A percentile compares a stretch with the other conserved stretches of the same genome.
Evolutionary conservation across 2,113 vertebrate genomes (phyloP).

Genomic region (Craseonycteris thonglongyai): DNA sequence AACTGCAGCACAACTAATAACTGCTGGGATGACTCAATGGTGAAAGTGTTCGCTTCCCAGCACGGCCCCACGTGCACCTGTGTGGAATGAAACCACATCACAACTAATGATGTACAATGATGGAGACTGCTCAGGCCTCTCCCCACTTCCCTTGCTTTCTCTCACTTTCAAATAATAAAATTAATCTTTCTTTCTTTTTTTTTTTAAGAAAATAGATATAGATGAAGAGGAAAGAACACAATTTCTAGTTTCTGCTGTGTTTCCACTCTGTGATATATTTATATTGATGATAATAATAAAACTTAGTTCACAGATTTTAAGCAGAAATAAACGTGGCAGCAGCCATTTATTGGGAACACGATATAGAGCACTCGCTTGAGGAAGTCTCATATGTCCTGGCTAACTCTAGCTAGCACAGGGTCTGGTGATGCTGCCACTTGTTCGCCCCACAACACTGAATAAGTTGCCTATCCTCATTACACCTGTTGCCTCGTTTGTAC

Average conservation of each 20-base stretch:
- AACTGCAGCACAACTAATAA: too few species aligned
- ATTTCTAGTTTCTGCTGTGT: neutral
- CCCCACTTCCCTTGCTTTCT: too few species aligned
- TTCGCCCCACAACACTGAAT: neutral
- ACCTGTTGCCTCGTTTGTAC: neutral
- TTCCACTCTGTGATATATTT: neutral
- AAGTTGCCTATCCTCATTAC: neutral
- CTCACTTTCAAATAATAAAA: too few species aligned
- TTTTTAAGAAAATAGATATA: neutral
- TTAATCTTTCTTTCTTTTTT: too few species aligned
- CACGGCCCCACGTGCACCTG: too few species aligned
- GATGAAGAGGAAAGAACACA: neutral
- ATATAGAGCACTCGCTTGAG: fast-evolving
- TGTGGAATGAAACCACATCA: too few species aligned
- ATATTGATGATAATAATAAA: neutral
- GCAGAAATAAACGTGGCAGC: neutral
- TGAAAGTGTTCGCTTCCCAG: too few species aligned
- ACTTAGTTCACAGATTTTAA: neutral
- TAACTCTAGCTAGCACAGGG: neutral
- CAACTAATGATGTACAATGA: too few species aligned
- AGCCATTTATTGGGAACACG: neutral
- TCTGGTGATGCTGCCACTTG: neutral
- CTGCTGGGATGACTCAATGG: too few species aligned
- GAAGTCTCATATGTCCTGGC: neutral
- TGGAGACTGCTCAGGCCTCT: too few species aligned